phyloP scores from a whole-genome alignment of 1,140 invertebrate species.

The Drosophila serrata region DNA sequence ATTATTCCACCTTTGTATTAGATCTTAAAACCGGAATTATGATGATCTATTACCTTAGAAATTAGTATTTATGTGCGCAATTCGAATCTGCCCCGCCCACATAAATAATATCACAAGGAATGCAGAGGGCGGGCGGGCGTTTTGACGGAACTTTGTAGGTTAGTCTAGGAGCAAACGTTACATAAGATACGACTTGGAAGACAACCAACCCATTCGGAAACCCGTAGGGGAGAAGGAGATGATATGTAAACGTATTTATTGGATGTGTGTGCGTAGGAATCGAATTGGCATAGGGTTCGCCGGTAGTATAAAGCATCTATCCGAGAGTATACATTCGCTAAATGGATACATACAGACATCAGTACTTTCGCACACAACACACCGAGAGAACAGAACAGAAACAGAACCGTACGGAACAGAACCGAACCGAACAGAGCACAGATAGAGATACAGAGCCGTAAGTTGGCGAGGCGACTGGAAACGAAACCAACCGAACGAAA shows the following conservation, averaged over 20 bases:
- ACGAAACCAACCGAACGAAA: conserved; percentile 69
- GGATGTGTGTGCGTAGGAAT: conserved; percentile 16
- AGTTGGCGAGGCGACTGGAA: conserved; percentile 58
- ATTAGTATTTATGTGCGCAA: conserved; percentile 3
- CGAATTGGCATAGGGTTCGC: conserved; percentile 42
- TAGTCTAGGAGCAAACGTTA: conserved; percentile 34
- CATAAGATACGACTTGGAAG: conserved; percentile 39
- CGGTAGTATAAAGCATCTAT: conserved; percentile 74
- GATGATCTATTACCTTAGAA: conserved; percentile 1
- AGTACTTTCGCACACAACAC: conserved; percentile 53
- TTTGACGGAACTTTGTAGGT: conserved; percentile 16
- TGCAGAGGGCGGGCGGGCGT: neutral
- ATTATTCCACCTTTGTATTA: neutral
- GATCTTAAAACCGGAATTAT: neutral
- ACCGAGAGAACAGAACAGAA: conserved; percentile 29
- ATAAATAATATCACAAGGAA: neutral
- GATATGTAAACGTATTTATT: conserved; percentile 30
- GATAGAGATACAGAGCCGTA: conserved; percentile 67
- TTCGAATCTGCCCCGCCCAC: conserved; percentile 18
- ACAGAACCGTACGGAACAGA: conserved; percentile 49
- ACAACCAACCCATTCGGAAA: conserved; percentile 17
- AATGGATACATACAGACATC: conserved; percentile 56
- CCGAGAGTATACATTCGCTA: conserved; percentile 53
- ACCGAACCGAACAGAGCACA: conserved; percentile 43
- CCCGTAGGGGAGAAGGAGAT: neutral